Evolutionary conservation across 2,888 invertebrate species (phyloP).

Genomic region (Oegoconia quadripuncta): DNA sequence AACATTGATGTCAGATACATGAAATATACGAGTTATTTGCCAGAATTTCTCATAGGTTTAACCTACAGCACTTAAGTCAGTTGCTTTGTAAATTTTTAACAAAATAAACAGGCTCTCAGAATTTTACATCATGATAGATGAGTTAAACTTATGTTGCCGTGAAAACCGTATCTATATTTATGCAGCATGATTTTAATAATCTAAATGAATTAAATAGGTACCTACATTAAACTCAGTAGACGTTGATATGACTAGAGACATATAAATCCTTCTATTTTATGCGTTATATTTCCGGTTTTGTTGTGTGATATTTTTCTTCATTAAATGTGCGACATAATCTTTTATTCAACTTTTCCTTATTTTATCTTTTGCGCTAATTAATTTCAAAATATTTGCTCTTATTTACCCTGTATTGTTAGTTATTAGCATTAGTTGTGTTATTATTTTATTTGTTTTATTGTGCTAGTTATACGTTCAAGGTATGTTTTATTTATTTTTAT

Average conservation of each 20-base stretch:
- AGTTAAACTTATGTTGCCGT: background rate
- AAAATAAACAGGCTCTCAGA: background rate
- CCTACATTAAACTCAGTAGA: too few relatives aligned
- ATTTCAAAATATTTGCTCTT: conserved; percentile 6
- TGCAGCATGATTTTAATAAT: conserved; percentile 1
- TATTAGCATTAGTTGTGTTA: conserved; percentile 6
- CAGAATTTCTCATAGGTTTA: too few relatives aligned
- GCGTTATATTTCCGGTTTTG: background rate
- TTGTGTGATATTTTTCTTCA: too few relatives aligned
- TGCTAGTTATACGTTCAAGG: conserved; percentile 22
- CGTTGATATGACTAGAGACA: too few relatives aligned
- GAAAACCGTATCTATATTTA: background rate
- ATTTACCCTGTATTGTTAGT: conserved; percentile 17
- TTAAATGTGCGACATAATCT: background rate
- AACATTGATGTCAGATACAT: too few relatives aligned
- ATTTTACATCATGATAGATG: background rate
- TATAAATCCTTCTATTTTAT: background rate
- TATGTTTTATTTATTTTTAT: conserved; percentile 24
- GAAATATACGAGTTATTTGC: too few relatives aligned
- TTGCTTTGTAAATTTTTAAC: too few relatives aligned
- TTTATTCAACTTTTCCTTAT: background rate
- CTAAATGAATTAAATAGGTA: background rate
- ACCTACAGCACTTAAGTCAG: too few relatives aligned
- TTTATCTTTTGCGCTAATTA: background rate
- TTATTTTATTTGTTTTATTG: conserved; percentile 13